Conservation (phyloP, 2,888 invertebrate species). For the Entomobrya proxima region DNA sequence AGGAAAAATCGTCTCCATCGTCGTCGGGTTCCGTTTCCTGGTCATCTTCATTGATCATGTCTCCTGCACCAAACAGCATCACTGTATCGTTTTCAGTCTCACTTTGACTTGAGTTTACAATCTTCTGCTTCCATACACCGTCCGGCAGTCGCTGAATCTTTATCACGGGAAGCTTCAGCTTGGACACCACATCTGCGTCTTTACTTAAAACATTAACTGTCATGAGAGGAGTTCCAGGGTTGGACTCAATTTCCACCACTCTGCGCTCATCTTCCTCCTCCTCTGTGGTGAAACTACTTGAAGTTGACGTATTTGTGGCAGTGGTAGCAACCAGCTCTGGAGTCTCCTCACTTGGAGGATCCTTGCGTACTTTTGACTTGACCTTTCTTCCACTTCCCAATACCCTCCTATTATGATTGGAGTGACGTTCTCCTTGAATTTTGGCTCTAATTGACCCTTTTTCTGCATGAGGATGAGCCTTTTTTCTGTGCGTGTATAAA, state of each 20-base stretch:
- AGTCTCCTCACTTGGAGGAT: no score
- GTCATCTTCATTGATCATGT: not conserved
- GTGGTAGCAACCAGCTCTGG: no score
- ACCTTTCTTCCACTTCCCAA: not conserved
- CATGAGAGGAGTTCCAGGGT: not conserved
- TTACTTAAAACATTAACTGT: not conserved
- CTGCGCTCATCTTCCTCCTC: not conserved
- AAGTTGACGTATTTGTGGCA: no score
- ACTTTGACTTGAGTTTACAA: not conserved
- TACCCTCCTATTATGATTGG: no score
- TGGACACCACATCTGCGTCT: not conserved
- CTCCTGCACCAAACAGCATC: no score
- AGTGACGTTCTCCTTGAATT: no score
- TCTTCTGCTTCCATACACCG: conserved; percentile 10
- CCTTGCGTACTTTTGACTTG: not conserved
- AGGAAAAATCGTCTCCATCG: not conserved
- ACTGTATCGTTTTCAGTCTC: conserved; percentile 2
- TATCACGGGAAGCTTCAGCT: conserved; percentile 12
- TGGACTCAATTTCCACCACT: not conserved
- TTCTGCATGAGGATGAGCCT: not conserved
- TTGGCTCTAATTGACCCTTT: no score
- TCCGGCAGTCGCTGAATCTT: conserved; percentile 1
- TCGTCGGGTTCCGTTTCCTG: not conserved
- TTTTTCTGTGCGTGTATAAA: not conserved
- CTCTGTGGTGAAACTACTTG: no score